A percentile compares a stretch with the other conserved stretches of the same genome.
These are phyloP conservation scores for Halcyon senegalensis DNA, from an alignment of 2,113 vertebrate genomes.

Conservation along the genomic window DNA sequence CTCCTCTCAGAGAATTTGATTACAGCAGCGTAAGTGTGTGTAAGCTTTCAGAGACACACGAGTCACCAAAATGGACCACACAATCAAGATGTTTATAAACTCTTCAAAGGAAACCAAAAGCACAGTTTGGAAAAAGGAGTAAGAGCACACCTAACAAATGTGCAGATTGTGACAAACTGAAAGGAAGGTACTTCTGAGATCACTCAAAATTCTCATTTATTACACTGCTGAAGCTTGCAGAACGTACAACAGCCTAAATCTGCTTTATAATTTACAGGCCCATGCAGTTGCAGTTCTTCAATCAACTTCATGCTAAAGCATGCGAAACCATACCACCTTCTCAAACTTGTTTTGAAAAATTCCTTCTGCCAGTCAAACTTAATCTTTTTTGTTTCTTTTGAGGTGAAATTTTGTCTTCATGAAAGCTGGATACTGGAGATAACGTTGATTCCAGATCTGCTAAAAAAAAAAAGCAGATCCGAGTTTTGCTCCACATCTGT, in stretches of 20 bases:
- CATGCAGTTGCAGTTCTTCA: not conserved
- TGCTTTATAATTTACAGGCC: not conserved
- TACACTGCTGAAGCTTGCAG: not conserved
- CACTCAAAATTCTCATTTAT: not conserved
- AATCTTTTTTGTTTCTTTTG: not conserved
- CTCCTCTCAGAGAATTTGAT: slow-evolving; percentile 23
- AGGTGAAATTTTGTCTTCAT: not conserved
- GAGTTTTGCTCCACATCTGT: not conserved
- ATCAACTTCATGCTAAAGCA: not conserved
- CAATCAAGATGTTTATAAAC: slow-evolving; percentile 16
- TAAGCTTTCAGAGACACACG: not conserved
- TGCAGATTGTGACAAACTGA: not conserved
- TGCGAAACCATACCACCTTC: not conserved
- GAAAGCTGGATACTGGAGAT: not conserved
- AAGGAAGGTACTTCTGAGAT: not conserved
- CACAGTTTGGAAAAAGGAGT: not conserved
- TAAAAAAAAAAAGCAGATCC: not conserved
- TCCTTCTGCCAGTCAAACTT: not conserved
- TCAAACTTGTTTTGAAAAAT: not conserved
- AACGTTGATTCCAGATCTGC: not conserved
- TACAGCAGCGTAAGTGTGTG: not conserved
- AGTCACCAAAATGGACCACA: slow-evolving; percentile 12
- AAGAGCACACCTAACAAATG: not conserved
- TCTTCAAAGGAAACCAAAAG: slow-evolving; percentile 3
- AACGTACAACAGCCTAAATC: not conserved